Conservation (phyloP, 2,888 invertebrate genomes). For the Leucozona laternaria region DNA sequence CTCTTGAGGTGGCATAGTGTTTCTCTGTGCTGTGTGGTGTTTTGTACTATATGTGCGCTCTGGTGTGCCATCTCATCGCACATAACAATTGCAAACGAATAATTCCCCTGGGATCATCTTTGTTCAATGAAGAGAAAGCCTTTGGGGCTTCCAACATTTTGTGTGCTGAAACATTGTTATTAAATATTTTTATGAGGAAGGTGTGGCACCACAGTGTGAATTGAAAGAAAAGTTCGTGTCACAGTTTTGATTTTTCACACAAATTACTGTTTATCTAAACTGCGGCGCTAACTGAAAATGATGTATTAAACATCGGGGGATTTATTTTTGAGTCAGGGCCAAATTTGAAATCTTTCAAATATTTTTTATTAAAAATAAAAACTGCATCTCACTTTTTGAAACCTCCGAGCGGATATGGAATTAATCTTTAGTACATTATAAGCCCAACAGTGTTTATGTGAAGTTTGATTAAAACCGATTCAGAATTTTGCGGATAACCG, state of each 20-base stretch:
- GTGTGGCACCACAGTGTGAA: conserved; percentile 51
- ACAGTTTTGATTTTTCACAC: background rate
- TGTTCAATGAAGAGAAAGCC: conserved; percentile 56
- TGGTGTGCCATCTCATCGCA: conserved; percentile 3
- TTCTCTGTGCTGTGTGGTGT: conserved; percentile 6
- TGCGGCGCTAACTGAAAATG: too few species aligned
- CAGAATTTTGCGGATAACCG: too few species aligned
- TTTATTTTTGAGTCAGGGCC: too few species aligned
- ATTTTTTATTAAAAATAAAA: too few species aligned
- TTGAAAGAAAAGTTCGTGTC: background rate
- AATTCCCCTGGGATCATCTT: conserved; percentile 56
- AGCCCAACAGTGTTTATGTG: too few species aligned
- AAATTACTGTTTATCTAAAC: too few species aligned
- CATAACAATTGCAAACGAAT: conserved; percentile 54
- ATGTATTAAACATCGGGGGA: too few species aligned
- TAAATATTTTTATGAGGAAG: conserved; percentile 51
- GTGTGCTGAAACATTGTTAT: conserved; percentile 55
- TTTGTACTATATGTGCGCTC: background rate
- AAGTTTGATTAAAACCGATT: too few species aligned
- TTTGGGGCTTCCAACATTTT: conserved; percentile 26
- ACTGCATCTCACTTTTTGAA: too few species aligned
- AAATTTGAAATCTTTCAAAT: too few species aligned
- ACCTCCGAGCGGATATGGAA: too few species aligned
- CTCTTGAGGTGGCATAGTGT: conserved; percentile 49
- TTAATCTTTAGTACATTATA: too few species aligned